Conservation (phyloP, 2,797 vertebrate genomes). For the Peromyscus nudipes region DNA sequence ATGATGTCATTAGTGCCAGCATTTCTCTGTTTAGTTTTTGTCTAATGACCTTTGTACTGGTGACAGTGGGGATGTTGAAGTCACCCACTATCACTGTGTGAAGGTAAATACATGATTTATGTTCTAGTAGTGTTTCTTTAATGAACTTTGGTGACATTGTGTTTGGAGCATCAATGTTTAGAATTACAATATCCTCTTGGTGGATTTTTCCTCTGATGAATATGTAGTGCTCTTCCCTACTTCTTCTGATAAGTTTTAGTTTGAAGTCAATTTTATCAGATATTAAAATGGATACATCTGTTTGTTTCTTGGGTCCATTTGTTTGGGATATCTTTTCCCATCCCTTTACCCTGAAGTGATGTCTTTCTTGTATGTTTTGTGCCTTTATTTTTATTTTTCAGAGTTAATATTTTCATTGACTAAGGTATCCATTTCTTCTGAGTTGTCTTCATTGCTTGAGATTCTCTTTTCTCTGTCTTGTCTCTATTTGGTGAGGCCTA, state of each 20-base stretch:
- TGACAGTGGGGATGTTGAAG: not conserved
- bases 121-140: too few species aligned
- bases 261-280: too few species aligned
- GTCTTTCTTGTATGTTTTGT: not conserved
- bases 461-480: not conserved
- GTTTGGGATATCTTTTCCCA: too few species aligned
- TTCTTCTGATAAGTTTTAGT: too few species aligned
- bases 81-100: not conserved
- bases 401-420: not conserved
- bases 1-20: too few species aligned
- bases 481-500: not conserved
- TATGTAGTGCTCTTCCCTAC: too few species aligned
- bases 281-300: too few species aligned
- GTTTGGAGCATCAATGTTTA: too few species aligned
- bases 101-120: not conserved
- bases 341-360: not conserved
- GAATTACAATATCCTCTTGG: too few species aligned
- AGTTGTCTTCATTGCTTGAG: not conserved
- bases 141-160: too few species aligned
- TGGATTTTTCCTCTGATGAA: too few species aligned
- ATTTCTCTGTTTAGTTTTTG: not conserved
- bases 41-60: not conserved
- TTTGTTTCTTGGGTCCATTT: too few species aligned
- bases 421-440: not conserved
- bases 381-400: not conserved